Conservation (phyloP, 1,140 invertebrate species). For the Ceratina japonica region DNA sequence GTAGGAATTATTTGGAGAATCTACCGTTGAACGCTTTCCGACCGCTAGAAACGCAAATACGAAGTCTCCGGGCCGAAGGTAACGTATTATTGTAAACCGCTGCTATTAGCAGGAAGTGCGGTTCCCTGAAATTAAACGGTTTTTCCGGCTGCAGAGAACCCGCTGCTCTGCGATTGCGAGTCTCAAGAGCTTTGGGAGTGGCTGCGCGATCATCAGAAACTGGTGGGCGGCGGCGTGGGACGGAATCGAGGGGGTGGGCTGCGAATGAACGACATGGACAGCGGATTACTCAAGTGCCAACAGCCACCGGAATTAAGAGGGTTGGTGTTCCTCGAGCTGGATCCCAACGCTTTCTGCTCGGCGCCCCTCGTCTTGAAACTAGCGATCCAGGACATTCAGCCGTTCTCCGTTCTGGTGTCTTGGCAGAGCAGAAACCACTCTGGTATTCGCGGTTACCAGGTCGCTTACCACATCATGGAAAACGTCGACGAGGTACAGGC, state of each 20-base stretch:
- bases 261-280: slow-evolving; percentile 69
- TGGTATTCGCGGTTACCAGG: slow-evolving; percentile 90
- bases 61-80: slow-evolving; percentile 89
- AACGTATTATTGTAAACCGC: slow-evolving; percentile 56
- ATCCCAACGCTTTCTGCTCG: slow-evolving; percentile 90
- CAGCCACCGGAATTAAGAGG: slow-evolving; percentile 88
- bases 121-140: slow-evolving; percentile 5
- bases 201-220: slow-evolving; percentile 91
- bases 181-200: slow-evolving; percentile 94
- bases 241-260: slow-evolving; percentile 72
- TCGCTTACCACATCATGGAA: slow-evolving; percentile 89
- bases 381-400: slow-evolving; percentile 92
- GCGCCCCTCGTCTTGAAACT: slow-evolving; percentile 89
- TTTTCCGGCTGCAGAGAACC: slow-evolving; percentile 85
- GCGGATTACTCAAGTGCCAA: slow-evolving; percentile 84
- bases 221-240: slow-evolving; percentile 79
- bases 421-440: slow-evolving; percentile 94
- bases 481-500: slow-evolving; percentile 77
- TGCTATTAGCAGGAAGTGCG: background rate
- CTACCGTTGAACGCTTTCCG: slow-evolving; percentile 88
- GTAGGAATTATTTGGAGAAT: slow-evolving; percentile 90
- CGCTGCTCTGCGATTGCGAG: slow-evolving; percentile 91
- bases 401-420: slow-evolving; percentile 91
- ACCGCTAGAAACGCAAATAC: slow-evolving; percentile 89
- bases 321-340: slow-evolving; percentile 86